phyloP scores from a whole-genome alignment of 1,140 invertebrate species.

The Parasteatoda tepidariorum region DNA sequence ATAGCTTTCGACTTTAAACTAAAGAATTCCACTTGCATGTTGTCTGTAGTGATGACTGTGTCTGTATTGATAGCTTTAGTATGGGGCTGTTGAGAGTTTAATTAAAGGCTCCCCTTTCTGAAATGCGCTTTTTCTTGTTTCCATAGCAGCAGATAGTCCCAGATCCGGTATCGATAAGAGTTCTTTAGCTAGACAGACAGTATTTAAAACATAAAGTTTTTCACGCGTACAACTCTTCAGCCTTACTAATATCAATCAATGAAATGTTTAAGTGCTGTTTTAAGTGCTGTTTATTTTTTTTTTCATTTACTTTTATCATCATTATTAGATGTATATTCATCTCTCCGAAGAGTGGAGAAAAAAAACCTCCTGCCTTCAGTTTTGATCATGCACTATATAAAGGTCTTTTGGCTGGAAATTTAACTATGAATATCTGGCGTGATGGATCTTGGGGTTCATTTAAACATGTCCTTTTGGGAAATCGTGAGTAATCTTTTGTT shows the following conservation, averaged over 20 bases:
- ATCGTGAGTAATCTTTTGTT: constrained; percentile 62
- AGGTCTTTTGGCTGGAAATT: constrained; percentile 78
- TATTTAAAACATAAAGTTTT: neutral
- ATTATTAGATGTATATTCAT: constrained; percentile 67
- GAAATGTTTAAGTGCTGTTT: neutral
- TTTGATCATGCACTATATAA: constrained; percentile 73
- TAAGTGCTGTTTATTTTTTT: neutral
- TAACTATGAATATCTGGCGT: constrained; percentile 85
- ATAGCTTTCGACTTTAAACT: too few species aligned
- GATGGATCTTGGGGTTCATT: constrained; percentile 85
- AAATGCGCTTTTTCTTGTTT: too few species aligned
- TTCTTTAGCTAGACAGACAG: neutral
- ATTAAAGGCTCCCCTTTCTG: too few species aligned
- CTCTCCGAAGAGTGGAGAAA: neutral
- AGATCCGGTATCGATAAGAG: neutral
- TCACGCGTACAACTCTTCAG: neutral
- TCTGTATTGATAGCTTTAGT: too few species aligned
- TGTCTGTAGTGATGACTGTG: too few species aligned
- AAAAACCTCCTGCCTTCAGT: constrained; percentile 72
- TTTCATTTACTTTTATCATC: constrained; percentile 65
- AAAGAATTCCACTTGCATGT: too few species aligned
- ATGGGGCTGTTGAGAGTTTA: too few species aligned
- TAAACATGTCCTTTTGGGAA: constrained; percentile 74
- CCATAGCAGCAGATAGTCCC: neutral
- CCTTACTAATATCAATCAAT: neutral